A percentile compares a stretch with the other conserved stretches of the same genome.
These are phyloP conservation scores for Drosophila mauritiana DNA, from an alignment of 1,140 invertebrate species.

Conservation along the genomic window DNA sequence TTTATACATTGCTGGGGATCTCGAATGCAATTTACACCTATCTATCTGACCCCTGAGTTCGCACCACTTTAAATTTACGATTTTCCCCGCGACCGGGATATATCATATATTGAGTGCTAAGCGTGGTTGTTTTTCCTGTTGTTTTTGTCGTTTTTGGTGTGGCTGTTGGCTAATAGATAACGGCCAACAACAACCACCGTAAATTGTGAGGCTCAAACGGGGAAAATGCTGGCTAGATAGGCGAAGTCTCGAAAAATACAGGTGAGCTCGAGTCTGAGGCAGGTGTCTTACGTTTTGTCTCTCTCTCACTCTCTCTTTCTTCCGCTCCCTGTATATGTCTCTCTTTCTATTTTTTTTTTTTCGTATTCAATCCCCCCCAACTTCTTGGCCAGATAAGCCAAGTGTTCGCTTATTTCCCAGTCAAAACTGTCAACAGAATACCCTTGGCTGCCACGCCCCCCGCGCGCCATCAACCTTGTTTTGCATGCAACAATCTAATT, in stretches of 20 bases:
- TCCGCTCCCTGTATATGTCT: neutral
- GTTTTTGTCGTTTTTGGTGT: conserved; percentile 1
- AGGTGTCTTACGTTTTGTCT: conserved; percentile 21
- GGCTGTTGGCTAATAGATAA: conserved; percentile 53
- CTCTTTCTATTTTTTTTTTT: neutral
- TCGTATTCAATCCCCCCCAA: neutral
- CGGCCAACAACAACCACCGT: conserved; percentile 36
- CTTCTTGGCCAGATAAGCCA: conserved; percentile 27
- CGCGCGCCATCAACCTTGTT: neutral
- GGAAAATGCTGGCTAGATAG: conserved; percentile 35
- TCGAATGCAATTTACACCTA: conserved; percentile 9
- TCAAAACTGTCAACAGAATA: conserved; percentile 37
- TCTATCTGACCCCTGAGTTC: conserved; percentile 19
- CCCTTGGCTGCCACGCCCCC: conserved; percentile 41
- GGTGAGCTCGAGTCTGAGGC: conserved; percentile 20
- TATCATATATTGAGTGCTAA: conserved; percentile 31
- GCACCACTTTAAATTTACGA: conserved; percentile 32
- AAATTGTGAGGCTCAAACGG: conserved; percentile 41
- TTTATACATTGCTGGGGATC: neutral
- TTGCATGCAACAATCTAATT: conserved; percentile 69
- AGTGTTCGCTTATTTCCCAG: conserved; percentile 10
- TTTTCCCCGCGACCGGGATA: conserved; percentile 13
- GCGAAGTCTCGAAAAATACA: conserved; percentile 12
- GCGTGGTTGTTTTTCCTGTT: conserved; percentile 6
- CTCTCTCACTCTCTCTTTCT: neutral